A percentile compares a stretch with the other conserved stretches of the same genome.
phyloP scores from a whole-genome alignment of 2,888 invertebrate species.

The Sphaerophoria rueppellii region DNA sequence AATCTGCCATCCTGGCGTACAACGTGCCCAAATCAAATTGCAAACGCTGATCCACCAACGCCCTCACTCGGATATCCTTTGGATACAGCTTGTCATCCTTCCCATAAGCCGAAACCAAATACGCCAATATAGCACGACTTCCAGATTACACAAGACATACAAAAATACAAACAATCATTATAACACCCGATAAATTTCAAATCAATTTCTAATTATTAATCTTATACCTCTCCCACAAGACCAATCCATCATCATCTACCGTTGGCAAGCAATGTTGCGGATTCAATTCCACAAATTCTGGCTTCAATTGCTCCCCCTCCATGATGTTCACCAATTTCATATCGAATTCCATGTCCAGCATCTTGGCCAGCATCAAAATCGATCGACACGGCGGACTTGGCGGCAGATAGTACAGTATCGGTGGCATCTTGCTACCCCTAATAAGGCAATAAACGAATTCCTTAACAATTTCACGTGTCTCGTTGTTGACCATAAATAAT shows the following conservation, averaged over 20 bases:
- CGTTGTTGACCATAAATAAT: constrained; percentile 75
- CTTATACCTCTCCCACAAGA: constrained; percentile 83
- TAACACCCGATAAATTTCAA: constrained; percentile 37
- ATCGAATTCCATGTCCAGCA: constrained; percentile 85
- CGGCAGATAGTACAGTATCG: constrained; percentile 84
- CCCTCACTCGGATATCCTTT: constrained; percentile 84
- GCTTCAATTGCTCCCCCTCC: constrained; percentile 84
- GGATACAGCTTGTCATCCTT: constrained; percentile 85
- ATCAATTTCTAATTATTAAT: constrained; percentile 15
- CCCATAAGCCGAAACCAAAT: constrained; percentile 85
- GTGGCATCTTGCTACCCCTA: constrained; percentile 81
- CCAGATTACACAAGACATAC: background rate
- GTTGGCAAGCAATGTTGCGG: constrained; percentile 85
- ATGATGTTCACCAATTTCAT: constrained; percentile 84
- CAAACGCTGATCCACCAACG: constrained; percentile 84
- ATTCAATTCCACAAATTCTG: constrained; percentile 84
- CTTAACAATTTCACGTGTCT: constrained; percentile 81
- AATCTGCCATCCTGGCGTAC: constrained; percentile 83
- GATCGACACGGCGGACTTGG: constrained; percentile 85
- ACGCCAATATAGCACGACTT: constrained; percentile 84
- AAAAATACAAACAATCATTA: constrained; percentile 6
- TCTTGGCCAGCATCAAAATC: constrained; percentile 84
- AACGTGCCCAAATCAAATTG: constrained; percentile 85
- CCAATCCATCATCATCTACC: constrained; percentile 84
- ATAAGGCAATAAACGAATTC: constrained; percentile 82